Conservation (phyloP, 1,140 invertebrate species). For the Stegodyphus mimosarum region DNA sequence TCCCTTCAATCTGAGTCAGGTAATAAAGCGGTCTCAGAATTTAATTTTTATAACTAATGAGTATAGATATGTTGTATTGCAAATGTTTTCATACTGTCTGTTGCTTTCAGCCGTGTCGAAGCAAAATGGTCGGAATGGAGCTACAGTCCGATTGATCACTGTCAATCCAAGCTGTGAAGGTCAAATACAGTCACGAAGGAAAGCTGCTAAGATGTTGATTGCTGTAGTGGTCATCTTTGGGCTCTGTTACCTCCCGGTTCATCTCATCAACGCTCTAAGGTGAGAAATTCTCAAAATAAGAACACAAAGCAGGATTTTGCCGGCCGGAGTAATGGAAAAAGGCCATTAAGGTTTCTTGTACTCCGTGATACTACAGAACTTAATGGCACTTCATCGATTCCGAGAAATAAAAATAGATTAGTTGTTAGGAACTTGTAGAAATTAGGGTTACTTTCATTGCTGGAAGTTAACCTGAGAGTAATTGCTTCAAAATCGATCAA, state of each 20-base stretch:
- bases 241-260: conserved; percentile 88
- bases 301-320: background rate
- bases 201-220: conserved; percentile 93
- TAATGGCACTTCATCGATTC: too few relatives aligned
- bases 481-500: too few relatives aligned
- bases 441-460: too few relatives aligned
- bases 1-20: too few relatives aligned
- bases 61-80: too few relatives aligned
- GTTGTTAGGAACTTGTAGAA: too few relatives aligned
- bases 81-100: background rate
- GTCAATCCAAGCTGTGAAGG: conserved; percentile 45
- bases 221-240: conserved; percentile 89
- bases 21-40: too few relatives aligned
- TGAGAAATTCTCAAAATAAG: conserved; percentile 67
- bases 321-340: background rate
- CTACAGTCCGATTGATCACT: conserved; percentile 19
- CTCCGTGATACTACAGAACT: background rate
- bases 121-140: conserved; percentile 31
- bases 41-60: too few relatives aligned
- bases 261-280: conserved; percentile 84
- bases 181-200: conserved; percentile 82
- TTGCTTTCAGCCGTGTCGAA: conserved; percentile 4
- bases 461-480: too few relatives aligned
- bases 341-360: background rate
- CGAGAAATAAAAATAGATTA: too few relatives aligned